Conservation (phyloP, 2,113 vertebrate genomes). For the Isurus oxyrinchus region DNA sequence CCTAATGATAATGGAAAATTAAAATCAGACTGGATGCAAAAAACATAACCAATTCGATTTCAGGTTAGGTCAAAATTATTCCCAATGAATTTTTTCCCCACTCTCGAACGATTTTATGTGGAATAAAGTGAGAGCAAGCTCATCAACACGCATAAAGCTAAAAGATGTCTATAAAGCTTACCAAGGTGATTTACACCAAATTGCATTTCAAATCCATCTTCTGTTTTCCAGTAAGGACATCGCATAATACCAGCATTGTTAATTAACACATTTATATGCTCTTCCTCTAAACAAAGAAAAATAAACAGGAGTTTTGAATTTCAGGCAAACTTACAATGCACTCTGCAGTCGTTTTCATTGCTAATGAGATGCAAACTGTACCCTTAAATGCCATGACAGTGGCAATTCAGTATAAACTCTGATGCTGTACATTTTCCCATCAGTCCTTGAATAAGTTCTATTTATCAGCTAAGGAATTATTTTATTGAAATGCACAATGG, state of each 20-base stretch:
- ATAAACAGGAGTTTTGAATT: constrained; percentile 5
- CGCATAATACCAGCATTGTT: constrained; percentile 80
- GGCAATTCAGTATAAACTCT: not conserved
- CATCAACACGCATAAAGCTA: not conserved
- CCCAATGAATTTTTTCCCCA: not conserved
- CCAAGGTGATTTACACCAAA: constrained; percentile 78
- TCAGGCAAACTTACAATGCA: not conserved
- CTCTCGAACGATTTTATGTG: not conserved
- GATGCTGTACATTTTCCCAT: not conserved
- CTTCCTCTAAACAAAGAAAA: constrained; percentile 57
- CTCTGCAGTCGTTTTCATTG: not conserved
- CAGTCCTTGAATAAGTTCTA: not conserved
- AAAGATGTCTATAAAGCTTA: constrained; percentile 42
- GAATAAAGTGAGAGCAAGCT: not conserved
- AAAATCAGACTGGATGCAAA: not conserved
- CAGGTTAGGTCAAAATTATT: not conserved
- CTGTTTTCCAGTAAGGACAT: constrained; percentile 70
- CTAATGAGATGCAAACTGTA: not conserved
- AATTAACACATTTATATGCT: constrained; percentile 65
- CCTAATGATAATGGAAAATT: not conserved
- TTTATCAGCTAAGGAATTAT: not conserved
- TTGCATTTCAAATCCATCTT: constrained; percentile 81
- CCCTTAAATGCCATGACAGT: not conserved
- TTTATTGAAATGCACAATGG: not conserved
- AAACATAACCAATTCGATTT: not conserved